phyloP scores from a whole-genome alignment of 2,113 vertebrate genomes.

The Gallinago undulata region DNA sequence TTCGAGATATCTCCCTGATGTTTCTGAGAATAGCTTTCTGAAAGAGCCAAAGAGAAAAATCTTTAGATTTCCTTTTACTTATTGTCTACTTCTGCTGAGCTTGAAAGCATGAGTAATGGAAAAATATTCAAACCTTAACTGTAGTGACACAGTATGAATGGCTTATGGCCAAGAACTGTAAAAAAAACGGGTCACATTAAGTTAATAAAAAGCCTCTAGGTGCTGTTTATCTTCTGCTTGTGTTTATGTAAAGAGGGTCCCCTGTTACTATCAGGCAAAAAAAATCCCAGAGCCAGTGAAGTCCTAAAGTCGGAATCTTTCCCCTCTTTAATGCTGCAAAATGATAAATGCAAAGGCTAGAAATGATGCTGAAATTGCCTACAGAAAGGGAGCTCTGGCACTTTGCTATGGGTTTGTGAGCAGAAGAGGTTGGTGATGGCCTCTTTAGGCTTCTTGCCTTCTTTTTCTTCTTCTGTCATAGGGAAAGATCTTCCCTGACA shows the following conservation, averaged over 20 bases:
- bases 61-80: neutral
- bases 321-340: neutral
- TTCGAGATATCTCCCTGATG: neutral
- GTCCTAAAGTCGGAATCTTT: neutral
- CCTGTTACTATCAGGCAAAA: neutral
- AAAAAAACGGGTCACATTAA: conserved; percentile 26
- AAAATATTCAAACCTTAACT: conserved; percentile 26
- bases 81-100: neutral
- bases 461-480: neutral
- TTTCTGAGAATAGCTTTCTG: neutral
- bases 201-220: conserved; percentile 20
- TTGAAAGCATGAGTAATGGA: neutral
- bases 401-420: neutral
- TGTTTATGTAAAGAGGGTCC: conserved; percentile 14
- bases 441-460: neutral
- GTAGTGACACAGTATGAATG: neutral
- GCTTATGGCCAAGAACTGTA: neutral
- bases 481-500: neutral
- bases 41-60: neutral
- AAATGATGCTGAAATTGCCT: neutral
- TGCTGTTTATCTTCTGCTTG: conserved; percentile 35
- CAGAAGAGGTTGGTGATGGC: neutral
- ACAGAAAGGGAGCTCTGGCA: neutral
- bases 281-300: neutral
- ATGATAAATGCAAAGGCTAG: neutral